Evolutionary conservation across 2,797 vertebrate species (phyloP).

Genomic region (Chelonia mydas): DNA sequence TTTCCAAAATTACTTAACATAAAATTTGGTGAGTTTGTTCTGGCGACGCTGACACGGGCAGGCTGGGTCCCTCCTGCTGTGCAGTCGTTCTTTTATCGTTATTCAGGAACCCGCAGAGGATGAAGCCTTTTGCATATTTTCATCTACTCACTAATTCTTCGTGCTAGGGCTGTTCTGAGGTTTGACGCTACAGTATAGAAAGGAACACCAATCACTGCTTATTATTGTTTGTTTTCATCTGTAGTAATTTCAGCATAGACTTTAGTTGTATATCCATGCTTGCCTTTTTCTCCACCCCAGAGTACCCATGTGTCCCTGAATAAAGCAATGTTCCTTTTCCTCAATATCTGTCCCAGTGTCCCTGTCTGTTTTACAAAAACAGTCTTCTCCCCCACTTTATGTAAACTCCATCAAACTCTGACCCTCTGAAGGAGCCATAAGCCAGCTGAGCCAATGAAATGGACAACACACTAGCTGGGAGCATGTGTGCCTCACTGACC

Average conservation of each 20-base stretch:
- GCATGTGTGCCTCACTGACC: neutral
- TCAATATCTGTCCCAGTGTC: neutral
- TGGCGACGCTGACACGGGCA: neutral
- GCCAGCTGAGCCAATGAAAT: neutral
- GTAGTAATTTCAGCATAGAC: neutral
- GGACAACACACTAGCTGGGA: neutral
- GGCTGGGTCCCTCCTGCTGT: slow-evolving; percentile 32
- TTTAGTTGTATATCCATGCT: neutral
- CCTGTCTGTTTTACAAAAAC: neutral
- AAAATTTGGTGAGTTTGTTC: slow-evolving; percentile 20
- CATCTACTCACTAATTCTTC: slow-evolving; percentile 62
- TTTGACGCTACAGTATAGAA: slow-evolving; percentile 43
- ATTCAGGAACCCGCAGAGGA: slow-evolving; percentile 59
- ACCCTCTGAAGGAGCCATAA: neutral
- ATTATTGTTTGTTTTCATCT: slow-evolving; percentile 47
- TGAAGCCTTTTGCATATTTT: slow-evolving; percentile 51
- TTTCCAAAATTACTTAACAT: slow-evolving; percentile 42
- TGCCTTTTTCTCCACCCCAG: neutral
- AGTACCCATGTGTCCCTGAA: neutral
- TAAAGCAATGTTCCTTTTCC: neutral
- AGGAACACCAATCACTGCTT: neutral
- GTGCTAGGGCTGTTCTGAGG: neutral
- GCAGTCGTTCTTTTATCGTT: slow-evolving; percentile 71
- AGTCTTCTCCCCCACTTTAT: neutral
- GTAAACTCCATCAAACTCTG: neutral